Base-by-base conservation (phyloP, 1,140 invertebrate species). In the Tribolium madens region DNA sequence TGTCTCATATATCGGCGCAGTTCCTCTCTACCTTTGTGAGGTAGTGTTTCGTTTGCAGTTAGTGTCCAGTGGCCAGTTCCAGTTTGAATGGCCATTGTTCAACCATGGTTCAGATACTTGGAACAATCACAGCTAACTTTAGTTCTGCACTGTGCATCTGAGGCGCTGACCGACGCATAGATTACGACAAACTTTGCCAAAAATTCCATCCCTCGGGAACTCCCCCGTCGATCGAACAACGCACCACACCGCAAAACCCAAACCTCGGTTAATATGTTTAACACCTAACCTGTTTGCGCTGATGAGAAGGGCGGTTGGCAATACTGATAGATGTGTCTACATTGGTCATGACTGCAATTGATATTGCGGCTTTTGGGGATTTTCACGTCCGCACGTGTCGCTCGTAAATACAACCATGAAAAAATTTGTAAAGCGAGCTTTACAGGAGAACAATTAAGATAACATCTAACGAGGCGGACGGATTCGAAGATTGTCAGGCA, bases 221-320 rank as follows among this genome's bases (percentile, higher is more conserved):
- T 53, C 15, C 3, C 3, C 3, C 15, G 15, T 13, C 15, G 21
- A 26, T 26, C 21, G 21, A 26, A 26, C 21, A 75, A 78, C 79
- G 78, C 74, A 74, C 10, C 52, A 76, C 76, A 81, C 83, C 83
- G 78, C 82, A 84, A 83, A 84, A 83, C 83, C 81, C 70, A 82
- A 84, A 80, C 78, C 79, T 80, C 83, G 83, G 82, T 83, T 83
- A 84, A 84, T 84, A 84, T 84, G 83, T 83, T 84, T 84, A 84
- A 83, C 82, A 84, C 83, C 83, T 83, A 83, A 81, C 78, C 78
- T 78, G 79, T 82, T 81, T 81, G 79, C 71, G 79, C 60, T 78
- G 80, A 80, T 77, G 75, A 79, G 71, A 53, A 73, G 78, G 76
- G 69, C 68, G 76, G 76, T 77, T 46, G 33, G 73, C 79, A 75